Percentiles rank a stretch among this genome's conserved stretches.
These are phyloP conservation scores for Bibio marci DNA, from an alignment of 2,888 invertebrate species.

Conservation along the genomic window DNA sequence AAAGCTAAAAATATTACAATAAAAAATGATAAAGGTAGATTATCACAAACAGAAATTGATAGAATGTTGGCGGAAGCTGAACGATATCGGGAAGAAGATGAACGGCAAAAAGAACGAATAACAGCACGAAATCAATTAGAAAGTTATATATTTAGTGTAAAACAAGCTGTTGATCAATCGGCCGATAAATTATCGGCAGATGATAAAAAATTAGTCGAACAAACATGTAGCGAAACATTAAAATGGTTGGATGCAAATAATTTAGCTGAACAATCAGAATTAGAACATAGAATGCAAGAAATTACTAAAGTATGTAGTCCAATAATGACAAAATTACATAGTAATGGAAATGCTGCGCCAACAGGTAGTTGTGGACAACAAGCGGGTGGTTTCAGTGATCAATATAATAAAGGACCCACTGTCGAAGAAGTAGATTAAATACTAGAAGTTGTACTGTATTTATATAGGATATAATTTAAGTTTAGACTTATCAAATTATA, in stretches of 20 bases:
- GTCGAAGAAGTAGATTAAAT: conserved; percentile 31
- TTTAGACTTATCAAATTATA: too few species aligned
- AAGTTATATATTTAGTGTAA: conserved; percentile 47
- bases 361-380: conserved; percentile 16
- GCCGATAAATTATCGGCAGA: conserved; percentile 41
- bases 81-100: conserved; percentile 48
- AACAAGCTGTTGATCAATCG: conserved; percentile 48
- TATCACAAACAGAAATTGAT: conserved; percentile 66
- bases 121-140: conserved; percentile 50
- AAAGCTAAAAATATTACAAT: conserved; percentile 63
- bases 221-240: conserved; percentile 42
- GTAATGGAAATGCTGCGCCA: too few species aligned
- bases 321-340: conserved; percentile 58
- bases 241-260: conserved; percentile 62
- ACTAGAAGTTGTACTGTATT: too few species aligned
- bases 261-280: conserved; percentile 59
- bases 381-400: conserved; percentile 9
- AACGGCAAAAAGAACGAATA: conserved; percentile 45
- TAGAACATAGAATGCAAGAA: conserved; percentile 51
- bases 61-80: conserved; percentile 56
- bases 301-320: conserved; percentile 52
- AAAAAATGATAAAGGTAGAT: conserved; percentile 64
- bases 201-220: conserved; percentile 44
- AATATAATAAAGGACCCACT: conserved; percentile 41
- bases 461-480: too few species aligned